Base-by-base conservation (phyloP, 2,797 vertebrate species). In the Apogon hyalosoma region DNA sequence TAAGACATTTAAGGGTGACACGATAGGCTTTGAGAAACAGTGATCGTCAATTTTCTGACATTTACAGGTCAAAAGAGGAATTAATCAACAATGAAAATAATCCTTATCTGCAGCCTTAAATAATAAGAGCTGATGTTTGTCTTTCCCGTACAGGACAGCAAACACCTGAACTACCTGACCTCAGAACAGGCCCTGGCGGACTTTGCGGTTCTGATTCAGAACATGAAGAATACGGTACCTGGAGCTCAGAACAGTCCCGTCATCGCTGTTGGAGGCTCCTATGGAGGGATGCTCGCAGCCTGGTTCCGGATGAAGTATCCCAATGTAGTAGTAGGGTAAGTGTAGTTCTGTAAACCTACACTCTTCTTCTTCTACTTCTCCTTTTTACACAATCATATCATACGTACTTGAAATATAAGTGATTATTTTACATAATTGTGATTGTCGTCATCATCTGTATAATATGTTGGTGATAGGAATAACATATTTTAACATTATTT, bases 251-350 rank as follows among this genome's bases (percentile, higher is more conserved):
- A 90, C 56, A 97, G 97, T 63, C 95, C 97, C 0, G 95, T 97
- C 62, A 95, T 99, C 38, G 95, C 97, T 14, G 19, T 99, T 0
- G 97, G 98, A 38, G 97, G 97, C 0, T 98, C 97, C 7, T 99
- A 98, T 0, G 97, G 98, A 31, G 97, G 98, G 62, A 97, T 98
- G 97, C 94, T 99, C 19, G 90, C 98, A 0, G 97, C 97, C 55
- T 99, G 98, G 98, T 91, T 99, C 80, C 94, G 98, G 86, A 99
- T 99, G 97, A 99, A 99, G 77, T 99, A 98, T 77, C 97, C 97
- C 45, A 93, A 96, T 42, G 4, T 94, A 55, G 95, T 98, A 38
- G 89, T 88, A 69, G 97, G 98, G 98, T 99, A 87, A 96, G 12
- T 57, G n/a, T 14, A 36, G 21, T 16, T 49, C 19, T 42, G 21